Evolutionary conservation across 37 sponge, comb jelly and placozoan genomes (phyloP), one percentile per base, ranked within the genome.

Genomic region (Petrosia ficiformis): DNA sequence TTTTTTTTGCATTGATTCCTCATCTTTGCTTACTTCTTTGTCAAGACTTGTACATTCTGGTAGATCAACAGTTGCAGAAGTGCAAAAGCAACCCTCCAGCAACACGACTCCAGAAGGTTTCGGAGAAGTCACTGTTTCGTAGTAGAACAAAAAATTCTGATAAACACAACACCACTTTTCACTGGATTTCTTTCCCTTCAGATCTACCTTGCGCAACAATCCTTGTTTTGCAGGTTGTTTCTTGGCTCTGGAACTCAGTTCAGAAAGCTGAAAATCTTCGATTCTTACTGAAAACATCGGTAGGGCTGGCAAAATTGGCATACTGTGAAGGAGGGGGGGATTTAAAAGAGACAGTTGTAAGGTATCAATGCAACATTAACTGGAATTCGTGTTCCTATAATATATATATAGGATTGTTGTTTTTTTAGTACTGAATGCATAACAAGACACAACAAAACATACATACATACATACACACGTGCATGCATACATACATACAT

Each of bases 141-240:
- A 86, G 56, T 80, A 80, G 54, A 86, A 86, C 42, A 86, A 42
- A 26, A 80, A 44, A 42, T 80, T 86, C 16, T 61, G 65, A n/a
- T 76, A 75, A n/a, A 86, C 24, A 76, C 75, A 80, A 52, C 87
- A 86, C 81, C 81, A 86, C 70, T 80, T 67, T 25, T 68, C 39
- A 10, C 64, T 33, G 68, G 66, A 11, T 26, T 40, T 73, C 70
- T 79, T 73, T 41, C 73, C 57, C 48, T 74, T 80, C 16, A 71
- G 61, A 41, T 80, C 80, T n/a, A 38, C 59, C 43, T 86, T 86
- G 30, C 42, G 75, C 64, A 86, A 71, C 28, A 60, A 76, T 26
- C 76, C 87, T 42, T 41, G 58, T 16, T 57, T 68, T 52, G 22
- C 42, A 28, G 76, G 70, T 11, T 42, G 52, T 0, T 40, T 56